Evolutionary conservation across 2,888 invertebrate species (phyloP).

Genomic region (Aphodius sticticus): DNA sequence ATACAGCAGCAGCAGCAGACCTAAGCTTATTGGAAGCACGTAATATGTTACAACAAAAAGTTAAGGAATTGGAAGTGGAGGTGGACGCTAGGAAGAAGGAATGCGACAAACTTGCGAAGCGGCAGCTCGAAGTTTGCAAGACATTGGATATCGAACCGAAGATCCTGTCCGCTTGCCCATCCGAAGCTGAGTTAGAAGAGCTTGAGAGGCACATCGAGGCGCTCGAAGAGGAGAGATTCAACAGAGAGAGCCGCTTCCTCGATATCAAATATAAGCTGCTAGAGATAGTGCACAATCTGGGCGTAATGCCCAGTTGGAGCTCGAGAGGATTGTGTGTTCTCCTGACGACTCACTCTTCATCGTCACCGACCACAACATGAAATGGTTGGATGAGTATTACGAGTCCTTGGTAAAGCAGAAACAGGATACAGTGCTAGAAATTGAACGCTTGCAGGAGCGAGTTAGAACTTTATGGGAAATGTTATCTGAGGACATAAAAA

Average conservation of each 20-base stretch:
- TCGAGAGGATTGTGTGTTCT: conserved; percentile 58
- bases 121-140: conserved; percentile 66
- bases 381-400: conserved; percentile 65
- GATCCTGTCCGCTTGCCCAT: conserved; percentile 63
- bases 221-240: conserved; percentile 68
- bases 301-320: conserved; percentile 57
- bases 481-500: conserved; percentile 71
- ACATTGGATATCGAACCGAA: conserved; percentile 65
- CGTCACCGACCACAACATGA: conserved; percentile 70
- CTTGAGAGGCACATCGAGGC: conserved; percentile 67
- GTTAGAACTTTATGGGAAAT: conserved; percentile 77
- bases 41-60: conserved; percentile 41
- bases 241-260: conserved; percentile 59
- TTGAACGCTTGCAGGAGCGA: conserved; percentile 68
- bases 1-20: conserved; percentile 42
- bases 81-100: conserved; percentile 61
- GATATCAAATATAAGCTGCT: conserved; percentile 57
- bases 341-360: conserved; percentile 63
- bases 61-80: conserved; percentile 59
- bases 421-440: conserved; percentile 66
- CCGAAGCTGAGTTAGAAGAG: conserved; percentile 67
- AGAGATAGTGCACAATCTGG: conserved; percentile 55
- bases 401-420: conserved; percentile 66
- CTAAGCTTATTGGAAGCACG: conserved; percentile 47
- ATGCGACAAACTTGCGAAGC: conserved; percentile 61